Evolutionary conservation across 2,797 vertebrate genomes (phyloP), one percentile per base, ranked within the genome.

Genomic region (Euthynnus affinis): DNA sequence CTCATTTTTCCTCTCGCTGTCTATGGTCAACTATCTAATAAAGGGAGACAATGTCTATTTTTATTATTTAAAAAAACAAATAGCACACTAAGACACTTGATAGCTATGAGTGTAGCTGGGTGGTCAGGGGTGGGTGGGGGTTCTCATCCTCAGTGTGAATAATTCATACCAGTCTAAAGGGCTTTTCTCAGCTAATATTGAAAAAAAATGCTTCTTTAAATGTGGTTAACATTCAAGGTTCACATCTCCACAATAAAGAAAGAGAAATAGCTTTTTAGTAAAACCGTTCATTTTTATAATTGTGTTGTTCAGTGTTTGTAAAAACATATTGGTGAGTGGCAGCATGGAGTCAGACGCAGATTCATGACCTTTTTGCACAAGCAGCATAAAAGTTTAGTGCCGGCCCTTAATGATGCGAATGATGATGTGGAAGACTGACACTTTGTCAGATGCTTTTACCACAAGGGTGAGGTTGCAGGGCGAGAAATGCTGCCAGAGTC

Each of bases 391-490:
- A 91, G 88, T 91, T 88, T 65, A 65, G 72, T 56, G 62, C 27
- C 27, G 20, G 78, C 72, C 68, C 76, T 89, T 93, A 92, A 94
- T 91, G 90, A 93, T 67, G 76, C 34, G 63, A 87, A 90, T 91
- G 93, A 95, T 88, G 93, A 94, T 93, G 89, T 91, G 74, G 83
- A 89, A 93, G 92, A 95, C 84, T 92, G 93, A 95, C 93, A 94
- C 88, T 92, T 89, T 93, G 91, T 94, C 93, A 92, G 87, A 90
- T 90, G 89, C 90, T 93, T 93, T 94, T 89, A 92, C 87, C 34
- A 71, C 55, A 51, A 80, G 55, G 76, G 73, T 78, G 76, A 91
- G 84, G 84, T 75, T 84, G 86, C 74, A 62, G 82, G 89, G 83
- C 57, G 82, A 85, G 86, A 86, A 88, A 84, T 76, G 80, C 86